Conservation (phyloP, 2,888 invertebrate genomes). For the Tetragonisca angustula region DNA sequence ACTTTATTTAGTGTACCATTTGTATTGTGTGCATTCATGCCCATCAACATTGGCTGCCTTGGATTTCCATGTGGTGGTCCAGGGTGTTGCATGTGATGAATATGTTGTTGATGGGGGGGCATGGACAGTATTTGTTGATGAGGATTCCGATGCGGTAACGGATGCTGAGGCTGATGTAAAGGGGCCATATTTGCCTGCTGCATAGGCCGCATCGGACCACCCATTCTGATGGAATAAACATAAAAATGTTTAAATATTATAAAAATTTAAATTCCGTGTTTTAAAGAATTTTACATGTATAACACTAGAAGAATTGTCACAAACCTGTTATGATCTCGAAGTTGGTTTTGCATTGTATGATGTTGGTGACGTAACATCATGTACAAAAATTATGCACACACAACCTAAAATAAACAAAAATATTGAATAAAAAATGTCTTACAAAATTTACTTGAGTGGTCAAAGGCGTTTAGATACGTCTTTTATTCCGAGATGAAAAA, state of each 20-base stretch:
- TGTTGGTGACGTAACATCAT: slow-evolving; percentile 86
- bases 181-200: slow-evolving; percentile 82
- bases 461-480: background rate
- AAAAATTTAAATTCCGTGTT: no score
- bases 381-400: slow-evolving; percentile 68
- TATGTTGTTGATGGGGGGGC: slow-evolving; percentile 78
- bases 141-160: slow-evolving; percentile 79
- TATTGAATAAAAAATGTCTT: background rate
- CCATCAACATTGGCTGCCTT: slow-evolving; percentile 85
- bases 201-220: slow-evolving; percentile 82
- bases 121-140: slow-evolving; percentile 83
- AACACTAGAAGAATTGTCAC: slow-evolving; percentile 33
- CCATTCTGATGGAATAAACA: slow-evolving; percentile 72
- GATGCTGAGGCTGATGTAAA: slow-evolving; percentile 80
- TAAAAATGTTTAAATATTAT: background rate
- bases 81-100: slow-evolving; percentile 81
- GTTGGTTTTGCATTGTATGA: slow-evolving; percentile 88
- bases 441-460: background rate
- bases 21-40: slow-evolving; percentile 82
- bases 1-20: slow-evolving; percentile 55
- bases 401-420: slow-evolving; percentile 67
- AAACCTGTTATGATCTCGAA: slow-evolving; percentile 87
- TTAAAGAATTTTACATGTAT: background rate
- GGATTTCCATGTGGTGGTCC: slow-evolving; percentile 79
- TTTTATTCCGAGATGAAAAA: background rate